Base-by-base conservation (phyloP, 1,140 invertebrate species). In the Diuraphis noxia region DNA sequence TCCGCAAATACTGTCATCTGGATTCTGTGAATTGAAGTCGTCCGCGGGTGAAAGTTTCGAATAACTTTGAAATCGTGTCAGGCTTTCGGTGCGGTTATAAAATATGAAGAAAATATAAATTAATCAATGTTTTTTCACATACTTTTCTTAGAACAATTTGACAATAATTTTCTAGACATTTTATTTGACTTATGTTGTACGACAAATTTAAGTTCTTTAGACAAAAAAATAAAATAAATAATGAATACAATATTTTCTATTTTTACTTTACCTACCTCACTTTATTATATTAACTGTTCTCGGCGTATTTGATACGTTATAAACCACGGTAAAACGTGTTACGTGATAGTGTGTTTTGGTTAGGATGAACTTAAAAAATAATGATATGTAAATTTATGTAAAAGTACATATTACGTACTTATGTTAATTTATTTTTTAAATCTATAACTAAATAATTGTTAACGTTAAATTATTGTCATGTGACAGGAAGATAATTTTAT, bases 321-420 rank as follows among this genome's bases (percentile, higher is more conserved):
- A 3, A 79, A 82, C 79, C 36, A 82, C 79, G 38, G 38, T 82
- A 41, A 82, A 82, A 82, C 36, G 36, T 82, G 36, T 82, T n/a
- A 30, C 40, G 13, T 2, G 10, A 41, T 25, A 40, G 8, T 38
- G 21, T 38, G 2, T 40, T 82, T 41, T 43, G 1, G 21, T 21
- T 82, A 41, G 25, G 36, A 41, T n/a, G 81, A n/a, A 81, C 38
- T 81, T 81, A 81, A 81, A 81, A 82, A 82, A 82, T 41, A 41
- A 82, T 41, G 36, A 40, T 21, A n/a, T 82, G 40, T 41, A 82
- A 41, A 41, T 82, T 40, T 41, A 82, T 41, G 38, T 40, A 30
- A 9, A n/a, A 30, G 23, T 41, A 82, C 9, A 25, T 38, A 25
- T 3, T 41, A 82, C 9, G 38, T 38, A 25, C 9, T 25, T 17